Percentiles rank a stretch among this genome's conserved stretches.
phyloP scores from a whole-genome alignment of 2,113 vertebrate species.

The Protomyctophum bolini region DNA sequence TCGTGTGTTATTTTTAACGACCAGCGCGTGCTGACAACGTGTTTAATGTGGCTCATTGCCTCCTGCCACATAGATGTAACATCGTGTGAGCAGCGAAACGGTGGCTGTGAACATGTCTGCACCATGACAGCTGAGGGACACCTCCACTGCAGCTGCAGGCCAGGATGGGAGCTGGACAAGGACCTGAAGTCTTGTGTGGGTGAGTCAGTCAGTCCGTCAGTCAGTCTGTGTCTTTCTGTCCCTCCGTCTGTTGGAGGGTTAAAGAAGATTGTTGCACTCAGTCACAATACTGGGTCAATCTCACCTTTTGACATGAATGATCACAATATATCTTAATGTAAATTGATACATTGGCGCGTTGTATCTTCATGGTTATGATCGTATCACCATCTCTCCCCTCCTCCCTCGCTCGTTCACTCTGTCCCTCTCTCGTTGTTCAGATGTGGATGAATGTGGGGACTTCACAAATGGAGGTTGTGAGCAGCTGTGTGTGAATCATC shows the following conservation, averaged over 20 bases:
- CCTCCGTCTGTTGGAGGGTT: neutral
- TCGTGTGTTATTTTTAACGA: too few species aligned
- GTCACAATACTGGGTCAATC: too few species aligned
- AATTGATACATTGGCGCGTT: too few species aligned
- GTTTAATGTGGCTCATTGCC: neutral
- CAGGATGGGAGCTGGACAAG: constrained; percentile 71
- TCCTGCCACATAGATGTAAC: constrained; percentile 64
- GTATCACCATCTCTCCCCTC: neutral
- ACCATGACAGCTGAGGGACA: constrained; percentile 55
- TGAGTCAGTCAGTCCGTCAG: constrained; percentile 36
- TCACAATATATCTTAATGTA: too few species aligned
- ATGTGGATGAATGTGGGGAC: constrained; percentile 80
- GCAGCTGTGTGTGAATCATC: constrained; percentile 78
- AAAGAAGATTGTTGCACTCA: too few species aligned
- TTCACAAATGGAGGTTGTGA: constrained; percentile 81
- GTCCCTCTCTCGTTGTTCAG: constrained; percentile 46
- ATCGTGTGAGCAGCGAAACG: constrained; percentile 78
- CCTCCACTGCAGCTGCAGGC: constrained; percentile 75
- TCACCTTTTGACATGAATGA: too few species aligned
- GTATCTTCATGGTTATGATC: too few species aligned
- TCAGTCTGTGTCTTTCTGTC: neutral
- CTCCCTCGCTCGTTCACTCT: neutral
- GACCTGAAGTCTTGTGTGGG: constrained; percentile 73
- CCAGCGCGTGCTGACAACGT: too few species aligned
- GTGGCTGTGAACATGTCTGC: constrained; percentile 79